Percentiles rank a stretch among this genome's conserved stretches.
Evolutionary conservation across 1,140 invertebrate genomes (phyloP).

Genomic region (Trachymyrmex septentrionalis): DNA sequence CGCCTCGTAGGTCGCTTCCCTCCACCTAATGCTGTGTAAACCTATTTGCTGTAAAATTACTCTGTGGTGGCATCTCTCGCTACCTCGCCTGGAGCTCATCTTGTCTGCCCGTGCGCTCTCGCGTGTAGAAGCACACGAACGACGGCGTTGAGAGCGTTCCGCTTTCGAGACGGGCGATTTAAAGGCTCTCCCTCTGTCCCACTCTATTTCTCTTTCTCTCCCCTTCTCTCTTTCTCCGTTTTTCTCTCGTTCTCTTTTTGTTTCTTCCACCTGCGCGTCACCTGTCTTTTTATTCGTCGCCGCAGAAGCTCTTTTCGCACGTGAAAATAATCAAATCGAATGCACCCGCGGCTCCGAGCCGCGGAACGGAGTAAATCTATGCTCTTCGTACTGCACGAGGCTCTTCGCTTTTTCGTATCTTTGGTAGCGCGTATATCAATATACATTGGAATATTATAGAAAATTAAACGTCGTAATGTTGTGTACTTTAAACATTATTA

Average conservation of each 20-base stretch:
- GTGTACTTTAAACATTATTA: background rate
- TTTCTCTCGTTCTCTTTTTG: slow-evolving; percentile 27
- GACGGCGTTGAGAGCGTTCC: slow-evolving; percentile 38
- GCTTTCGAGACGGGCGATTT: slow-evolving; percentile 63
- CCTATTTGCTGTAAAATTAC: slow-evolving; percentile 77
- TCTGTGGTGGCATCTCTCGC: slow-evolving; percentile 75
- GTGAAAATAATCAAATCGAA: slow-evolving; percentile 64
- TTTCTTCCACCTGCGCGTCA: slow-evolving; percentile 56
- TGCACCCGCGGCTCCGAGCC: slow-evolving; percentile 33
- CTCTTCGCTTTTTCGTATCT: background rate
- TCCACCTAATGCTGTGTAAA: slow-evolving; percentile 71
- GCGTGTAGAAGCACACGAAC: slow-evolving; percentile 64
- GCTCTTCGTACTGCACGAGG: background rate
- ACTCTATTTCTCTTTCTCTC: slow-evolving; percentile 21
- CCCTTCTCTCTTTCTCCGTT: background rate
- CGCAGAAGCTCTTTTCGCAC: slow-evolving; percentile 46
- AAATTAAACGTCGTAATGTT: background rate
- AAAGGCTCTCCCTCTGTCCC: slow-evolving; percentile 9
- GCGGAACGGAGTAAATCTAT: slow-evolving; percentile 19
- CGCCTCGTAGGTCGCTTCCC: slow-evolving; percentile 62
- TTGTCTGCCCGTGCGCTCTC: slow-evolving; percentile 54
- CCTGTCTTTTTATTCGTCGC: slow-evolving; percentile 33
- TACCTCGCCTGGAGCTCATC: slow-evolving; percentile 71
- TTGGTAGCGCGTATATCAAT: too few relatives aligned
- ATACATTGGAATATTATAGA: background rate